A percentile compares a stretch with the other conserved stretches of the same genome.
phyloP scores from a whole-genome alignment of 2,113 vertebrate species.

The Tachycineta bicolor region DNA sequence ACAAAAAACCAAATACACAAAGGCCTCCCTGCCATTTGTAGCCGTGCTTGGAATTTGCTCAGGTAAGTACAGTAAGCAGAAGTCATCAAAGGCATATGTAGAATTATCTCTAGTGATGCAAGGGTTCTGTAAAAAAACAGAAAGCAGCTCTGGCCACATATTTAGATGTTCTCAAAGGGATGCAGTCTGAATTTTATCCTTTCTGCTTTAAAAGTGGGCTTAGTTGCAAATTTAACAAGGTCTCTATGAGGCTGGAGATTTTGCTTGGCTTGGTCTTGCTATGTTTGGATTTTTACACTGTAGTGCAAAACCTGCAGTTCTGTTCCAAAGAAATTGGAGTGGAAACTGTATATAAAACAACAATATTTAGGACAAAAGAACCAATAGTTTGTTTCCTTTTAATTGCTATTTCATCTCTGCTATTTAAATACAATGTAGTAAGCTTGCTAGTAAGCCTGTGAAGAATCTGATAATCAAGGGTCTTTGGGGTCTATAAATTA shows the following conservation, averaged over 20 bases:
- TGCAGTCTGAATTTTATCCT: neutral
- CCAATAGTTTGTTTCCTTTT: neutral
- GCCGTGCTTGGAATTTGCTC: neutral
- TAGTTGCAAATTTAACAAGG: neutral
- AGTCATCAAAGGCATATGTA: neutral
- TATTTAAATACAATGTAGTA: conserved; percentile 18
- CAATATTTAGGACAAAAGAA: neutral
- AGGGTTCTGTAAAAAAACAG: neutral
- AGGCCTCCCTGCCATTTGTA: neutral
- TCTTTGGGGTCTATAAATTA: conserved; percentile 42
- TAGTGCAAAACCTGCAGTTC: neutral
- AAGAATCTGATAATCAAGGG: conserved; percentile 37
- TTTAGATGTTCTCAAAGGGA: neutral
- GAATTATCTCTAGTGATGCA: neutral
- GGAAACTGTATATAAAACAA: neutral
- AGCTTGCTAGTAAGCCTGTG: conserved; percentile 25
- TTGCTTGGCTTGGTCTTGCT: neutral
- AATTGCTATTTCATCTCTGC: neutral
- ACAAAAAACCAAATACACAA: neutral
- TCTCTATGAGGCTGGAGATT: neutral
- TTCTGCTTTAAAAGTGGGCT: neutral
- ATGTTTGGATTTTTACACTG: neutral
- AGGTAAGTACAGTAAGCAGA: neutral
- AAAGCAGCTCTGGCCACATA: neutral
- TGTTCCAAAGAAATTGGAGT: neutral